These are phyloP conservation scores for Oostethus manadensis DNA, from an alignment of 2,113 vertebrate genomes.

Conservation along the genomic window DNA sequence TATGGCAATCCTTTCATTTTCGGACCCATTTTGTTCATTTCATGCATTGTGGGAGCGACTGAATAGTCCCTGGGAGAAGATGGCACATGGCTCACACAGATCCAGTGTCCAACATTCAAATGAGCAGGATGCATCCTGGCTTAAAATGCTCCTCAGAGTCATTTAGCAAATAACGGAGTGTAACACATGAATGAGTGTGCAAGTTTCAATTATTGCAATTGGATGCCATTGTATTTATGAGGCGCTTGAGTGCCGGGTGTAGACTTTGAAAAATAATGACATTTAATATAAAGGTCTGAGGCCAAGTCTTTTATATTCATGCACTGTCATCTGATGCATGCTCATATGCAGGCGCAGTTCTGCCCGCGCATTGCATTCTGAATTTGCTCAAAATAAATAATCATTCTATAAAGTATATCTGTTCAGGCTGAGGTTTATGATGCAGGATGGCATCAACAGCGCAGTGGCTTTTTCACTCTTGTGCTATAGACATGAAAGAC, in stretches of 20 bases:
- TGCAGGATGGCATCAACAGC: neutral
- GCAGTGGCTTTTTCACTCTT: neutral
- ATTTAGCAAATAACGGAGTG: constrained; percentile 25
- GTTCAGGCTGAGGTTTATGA: neutral
- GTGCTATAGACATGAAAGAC: neutral
- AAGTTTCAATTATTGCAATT: constrained; percentile 37
- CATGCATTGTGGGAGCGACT: constrained; percentile 35
- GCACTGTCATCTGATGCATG: neutral
- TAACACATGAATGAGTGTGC: constrained; percentile 24
- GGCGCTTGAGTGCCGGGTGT: neutral
- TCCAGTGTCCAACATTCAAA: constrained; percentile 28
- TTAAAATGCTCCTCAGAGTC: constrained; percentile 14
- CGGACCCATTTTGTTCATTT: constrained; percentile 56
- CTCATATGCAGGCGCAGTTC: neutral
- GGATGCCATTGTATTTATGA: constrained; percentile 12
- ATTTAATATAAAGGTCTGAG: neutral
- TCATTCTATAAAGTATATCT: neutral
- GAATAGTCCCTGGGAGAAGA: constrained; percentile 29
- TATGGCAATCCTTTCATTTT: constrained; percentile 60
- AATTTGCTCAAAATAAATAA: neutral
- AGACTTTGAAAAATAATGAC: neutral
- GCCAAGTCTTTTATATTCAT: neutral
- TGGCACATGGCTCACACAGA: constrained; percentile 24
- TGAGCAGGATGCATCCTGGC: constrained; percentile 11
- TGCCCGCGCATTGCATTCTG: neutral